These are phyloP conservation scores for Notothenia rossii DNA, from an alignment of 2,113 vertebrate genomes.

Conservation along the genomic window DNA sequence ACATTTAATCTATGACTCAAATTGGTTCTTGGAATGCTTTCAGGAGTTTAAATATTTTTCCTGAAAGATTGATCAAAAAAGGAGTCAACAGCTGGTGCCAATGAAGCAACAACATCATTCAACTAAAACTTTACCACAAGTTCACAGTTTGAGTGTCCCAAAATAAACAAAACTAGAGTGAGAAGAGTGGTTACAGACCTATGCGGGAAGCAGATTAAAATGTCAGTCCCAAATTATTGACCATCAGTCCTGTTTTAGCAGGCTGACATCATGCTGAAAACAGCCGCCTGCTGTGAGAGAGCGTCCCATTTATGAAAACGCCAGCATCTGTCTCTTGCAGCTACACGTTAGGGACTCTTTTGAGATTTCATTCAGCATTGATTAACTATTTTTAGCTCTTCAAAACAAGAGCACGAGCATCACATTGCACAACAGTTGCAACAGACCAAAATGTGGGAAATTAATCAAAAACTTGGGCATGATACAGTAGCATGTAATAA, in stretches of 20 bases:
- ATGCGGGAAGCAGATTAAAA: constrained; percentile 64
- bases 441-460: neutral
- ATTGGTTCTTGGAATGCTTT: neutral
- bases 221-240: constrained; percentile 46
- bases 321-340: constrained; percentile 26
- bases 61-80: constrained; percentile 25
- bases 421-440: neutral
- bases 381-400: constrained; percentile 24
- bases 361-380: constrained; percentile 1
- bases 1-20: neutral
- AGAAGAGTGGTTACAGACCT: constrained; percentile 47
- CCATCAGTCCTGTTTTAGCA: constrained; percentile 38
- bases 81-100: constrained; percentile 22
- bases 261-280: constrained; percentile 61
- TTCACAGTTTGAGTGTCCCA: constrained; percentile 42
- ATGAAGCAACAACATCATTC: constrained; percentile 19
- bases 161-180: neutral
- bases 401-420: neutral
- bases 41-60: neutral
- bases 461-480: neutral
- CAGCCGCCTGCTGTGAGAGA: constrained; percentile 44
- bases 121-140: constrained; percentile 11
- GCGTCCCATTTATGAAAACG: constrained; percentile 50
- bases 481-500: neutral
- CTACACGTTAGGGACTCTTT: constrained; percentile 1